Base-by-base conservation (phyloP, 1,140 invertebrate species). In the Ylistrum balloti region DNA sequence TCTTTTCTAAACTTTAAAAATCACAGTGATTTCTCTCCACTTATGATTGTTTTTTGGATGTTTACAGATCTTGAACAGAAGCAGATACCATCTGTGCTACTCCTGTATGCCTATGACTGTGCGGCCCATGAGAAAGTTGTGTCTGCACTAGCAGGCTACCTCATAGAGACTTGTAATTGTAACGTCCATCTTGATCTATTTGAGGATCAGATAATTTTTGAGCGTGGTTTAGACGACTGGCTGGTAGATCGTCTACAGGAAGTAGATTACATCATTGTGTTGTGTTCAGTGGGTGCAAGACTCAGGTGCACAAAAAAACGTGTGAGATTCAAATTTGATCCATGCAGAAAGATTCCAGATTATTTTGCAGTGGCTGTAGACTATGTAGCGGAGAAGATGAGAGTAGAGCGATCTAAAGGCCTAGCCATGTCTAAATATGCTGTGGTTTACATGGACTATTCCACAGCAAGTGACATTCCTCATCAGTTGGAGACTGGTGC, bases 301-400 rank as follows among this genome's bases (percentile, higher is more conserved):
- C 90, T 95, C 10, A 89, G 94, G 13, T 95, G 95, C 90, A 94
- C 94, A 89, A 95, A 95, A 89, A 95, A 95, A 88, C 88, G 93
- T 20, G 93, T 94, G 0, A 89, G 91, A 88, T 95, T 95, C 89
- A 94, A 94, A 90, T 38, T 90, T 28, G 93, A 94, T 33, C 33
- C 89, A 0, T 88, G 89, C 13, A 92, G 92, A 85, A 92, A 90
- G 2, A 91, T 95, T 45, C 94, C 95, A 2, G 95, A 95, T 93
- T 95, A 95, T 91, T 95, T 95, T 94, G 94, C 94, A 32, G 93
- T 95, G 22, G 95, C 95, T 35, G 94, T 95, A 7, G 95, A 95
- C 91, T 95, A 95, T 92, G 95, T 95, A 20, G 95, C 94, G 45
- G 95, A 95, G 88, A 95, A 95, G 91, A 95, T 95, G 93, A 41